These are phyloP conservation scores for Tromatobia lineatoria DNA, from an alignment of 2,888 invertebrate genomes.

Conservation along the genomic window DNA sequence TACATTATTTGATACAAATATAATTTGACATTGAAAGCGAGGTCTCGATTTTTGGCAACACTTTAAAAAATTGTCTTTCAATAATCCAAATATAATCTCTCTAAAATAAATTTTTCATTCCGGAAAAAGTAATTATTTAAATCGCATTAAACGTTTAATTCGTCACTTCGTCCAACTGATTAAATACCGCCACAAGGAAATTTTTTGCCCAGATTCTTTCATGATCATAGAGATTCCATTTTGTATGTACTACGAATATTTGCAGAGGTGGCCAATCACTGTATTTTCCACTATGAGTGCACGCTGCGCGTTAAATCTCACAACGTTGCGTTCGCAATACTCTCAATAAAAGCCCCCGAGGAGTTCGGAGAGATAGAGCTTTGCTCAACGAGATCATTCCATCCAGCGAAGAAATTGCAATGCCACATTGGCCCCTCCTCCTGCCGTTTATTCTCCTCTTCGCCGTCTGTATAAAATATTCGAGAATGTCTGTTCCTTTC, in stretches of 20 bases:
- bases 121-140: background rate
- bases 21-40: too few species aligned
- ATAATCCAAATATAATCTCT: too few species aligned
- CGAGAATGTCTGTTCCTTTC: conserved; percentile 16
- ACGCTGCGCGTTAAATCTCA: background rate
- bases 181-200: too few species aligned
- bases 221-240: background rate
- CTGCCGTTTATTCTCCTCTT: background rate
- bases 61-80: too few species aligned
- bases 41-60: too few species aligned
- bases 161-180: background rate
- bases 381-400: conserved; percentile 35
- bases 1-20: too few species aligned
- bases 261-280: conserved; percentile 2
- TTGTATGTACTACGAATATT: background rate
- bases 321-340: conserved; percentile 1
- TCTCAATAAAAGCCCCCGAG: conserved; percentile 27
- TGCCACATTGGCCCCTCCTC: background rate
- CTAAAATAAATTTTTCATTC: too few species aligned
- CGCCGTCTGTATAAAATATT: background rate
- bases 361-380: conserved; percentile 8
- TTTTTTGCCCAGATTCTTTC: too few species aligned
- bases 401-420: background rate
- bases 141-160: background rate
- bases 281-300: background rate